Conservation (phyloP, 2,888 invertebrate species). For the Orthosia gracilis region DNA sequence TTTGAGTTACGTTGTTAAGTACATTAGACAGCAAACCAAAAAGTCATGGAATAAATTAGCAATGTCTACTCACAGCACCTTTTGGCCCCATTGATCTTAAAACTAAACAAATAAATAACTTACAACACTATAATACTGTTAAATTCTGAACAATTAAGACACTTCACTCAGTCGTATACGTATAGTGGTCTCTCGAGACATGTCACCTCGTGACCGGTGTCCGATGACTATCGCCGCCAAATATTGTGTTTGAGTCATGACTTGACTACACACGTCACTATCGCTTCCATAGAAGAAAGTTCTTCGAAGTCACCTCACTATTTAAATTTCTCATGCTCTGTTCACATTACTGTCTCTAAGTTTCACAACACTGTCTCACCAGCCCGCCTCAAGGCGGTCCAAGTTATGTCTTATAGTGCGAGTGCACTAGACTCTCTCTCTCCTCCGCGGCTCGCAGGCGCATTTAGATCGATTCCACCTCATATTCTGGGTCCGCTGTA, state of each 20-base stretch:
- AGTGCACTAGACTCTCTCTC: slow-evolving; percentile 55
- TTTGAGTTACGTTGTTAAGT: slow-evolving; percentile 68
- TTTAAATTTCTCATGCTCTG: slow-evolving; percentile 32
- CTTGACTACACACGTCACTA: slow-evolving; percentile 45
- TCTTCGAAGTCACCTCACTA: slow-evolving; percentile 51
- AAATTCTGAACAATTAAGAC: slow-evolving; percentile 75
- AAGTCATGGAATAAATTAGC: slow-evolving; percentile 79
- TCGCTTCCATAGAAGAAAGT: slow-evolving; percentile 29
- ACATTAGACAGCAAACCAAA: slow-evolving; percentile 74
- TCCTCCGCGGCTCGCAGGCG: slow-evolving; percentile 78
- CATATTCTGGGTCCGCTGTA: slow-evolving; percentile 87
- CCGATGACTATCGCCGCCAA: slow-evolving; percentile 39
- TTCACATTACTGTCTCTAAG: slow-evolving; percentile 55
- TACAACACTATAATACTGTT: slow-evolving; percentile 85
- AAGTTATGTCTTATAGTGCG: slow-evolving; percentile 28
- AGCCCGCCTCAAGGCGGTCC: slow-evolving; percentile 12
- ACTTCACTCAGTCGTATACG: slow-evolving; percentile 76
- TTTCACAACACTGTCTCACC: slow-evolving; percentile 65
- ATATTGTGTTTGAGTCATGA: slow-evolving; percentile 61
- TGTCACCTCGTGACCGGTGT: slow-evolving; percentile 36
- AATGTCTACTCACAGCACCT: slow-evolving; percentile 81
- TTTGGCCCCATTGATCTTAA: slow-evolving; percentile 85
- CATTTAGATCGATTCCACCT: slow-evolving; percentile 89
- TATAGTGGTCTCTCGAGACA: slow-evolving; percentile 47
- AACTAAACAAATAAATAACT: slow-evolving; percentile 80